Evolutionary conservation across 2,797 vertebrate genomes (phyloP).

Genomic region (Linurgus olivaceus): DNA sequence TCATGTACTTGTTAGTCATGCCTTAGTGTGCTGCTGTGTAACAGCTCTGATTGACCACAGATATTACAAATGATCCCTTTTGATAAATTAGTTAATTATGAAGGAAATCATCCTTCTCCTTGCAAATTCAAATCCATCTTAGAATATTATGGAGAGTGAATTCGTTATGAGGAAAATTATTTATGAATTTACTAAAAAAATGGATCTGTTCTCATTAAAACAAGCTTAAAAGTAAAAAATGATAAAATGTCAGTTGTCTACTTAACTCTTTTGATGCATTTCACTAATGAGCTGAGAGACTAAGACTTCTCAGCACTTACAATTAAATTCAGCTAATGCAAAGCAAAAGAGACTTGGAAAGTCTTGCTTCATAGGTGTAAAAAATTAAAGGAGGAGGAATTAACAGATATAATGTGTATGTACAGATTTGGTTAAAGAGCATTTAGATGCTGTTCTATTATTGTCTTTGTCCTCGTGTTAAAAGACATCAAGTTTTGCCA

Average conservation of each 20-base stretch:
- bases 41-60: conserved; percentile 30
- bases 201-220: conserved; percentile 36
- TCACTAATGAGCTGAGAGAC: conserved; percentile 24
- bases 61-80: conserved; percentile 57
- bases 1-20: conserved; percentile 34
- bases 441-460: not conserved
- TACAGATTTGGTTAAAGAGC: not conserved
- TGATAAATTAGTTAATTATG: conserved; percentile 59
- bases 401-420: not conserved
- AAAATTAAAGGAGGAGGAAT: not conserved
- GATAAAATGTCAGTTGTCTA: not conserved
- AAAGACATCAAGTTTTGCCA: not conserved
- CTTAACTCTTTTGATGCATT: conserved; percentile 30
- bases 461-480: not conserved
- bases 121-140: conserved; percentile 56
- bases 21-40: not conserved
- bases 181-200: conserved; percentile 59
- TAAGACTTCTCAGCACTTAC: not conserved
- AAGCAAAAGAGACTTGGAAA: not conserved
- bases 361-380: not conserved
- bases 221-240: conserved; percentile 51
- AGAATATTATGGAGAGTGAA: conserved; percentile 51
- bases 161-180: conserved; percentile 55
- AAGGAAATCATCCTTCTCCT: conserved; percentile 41
- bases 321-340: conserved; percentile 24